phyloP scores from a whole-genome alignment of 2,797 vertebrate genomes.

The Hipposideros larvatus region DNA sequence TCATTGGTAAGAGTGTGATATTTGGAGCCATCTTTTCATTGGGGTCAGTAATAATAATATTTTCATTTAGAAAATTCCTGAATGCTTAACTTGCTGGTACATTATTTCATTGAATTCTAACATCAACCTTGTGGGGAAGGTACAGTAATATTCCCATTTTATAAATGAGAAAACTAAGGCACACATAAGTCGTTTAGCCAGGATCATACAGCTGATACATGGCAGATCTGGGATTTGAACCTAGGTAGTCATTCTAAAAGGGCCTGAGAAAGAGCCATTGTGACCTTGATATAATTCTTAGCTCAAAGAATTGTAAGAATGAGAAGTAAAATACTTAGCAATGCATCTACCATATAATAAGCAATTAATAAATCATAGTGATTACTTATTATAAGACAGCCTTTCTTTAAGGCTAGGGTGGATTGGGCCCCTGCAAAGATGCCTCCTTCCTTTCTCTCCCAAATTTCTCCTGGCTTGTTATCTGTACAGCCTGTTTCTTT shows the following conservation, averaged over 20 bases:
- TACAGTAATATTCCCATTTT: background rate
- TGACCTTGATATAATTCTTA: conserved; percentile 46
- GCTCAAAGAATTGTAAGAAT: background rate
- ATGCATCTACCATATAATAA: background rate
- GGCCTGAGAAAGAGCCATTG: background rate
- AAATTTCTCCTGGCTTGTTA: background rate
- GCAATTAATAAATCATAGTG: background rate
- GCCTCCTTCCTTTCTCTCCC: background rate
- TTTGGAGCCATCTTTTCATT: conserved; percentile 23
- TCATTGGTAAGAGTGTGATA: background rate
- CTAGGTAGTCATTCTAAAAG: background rate
- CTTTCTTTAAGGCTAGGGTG: conserved; percentile 9
- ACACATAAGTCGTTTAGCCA: background rate
- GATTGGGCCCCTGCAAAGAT: background rate
- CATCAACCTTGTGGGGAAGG: background rate
- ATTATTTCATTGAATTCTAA: conserved; percentile 31
- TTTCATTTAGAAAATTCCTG: conserved; percentile 60
- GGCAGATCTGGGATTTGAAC: background rate
- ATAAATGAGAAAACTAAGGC: background rate
- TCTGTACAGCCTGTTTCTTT: conserved; percentile 13
- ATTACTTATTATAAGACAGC: background rate
- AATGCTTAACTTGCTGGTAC: conserved; percentile 2
- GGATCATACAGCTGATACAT: background rate
- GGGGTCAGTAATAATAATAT: background rate
- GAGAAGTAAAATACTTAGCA: conserved; percentile 60